Conservation (phyloP, 2,113 vertebrate genomes). For the Sardina pilchardus region DNA sequence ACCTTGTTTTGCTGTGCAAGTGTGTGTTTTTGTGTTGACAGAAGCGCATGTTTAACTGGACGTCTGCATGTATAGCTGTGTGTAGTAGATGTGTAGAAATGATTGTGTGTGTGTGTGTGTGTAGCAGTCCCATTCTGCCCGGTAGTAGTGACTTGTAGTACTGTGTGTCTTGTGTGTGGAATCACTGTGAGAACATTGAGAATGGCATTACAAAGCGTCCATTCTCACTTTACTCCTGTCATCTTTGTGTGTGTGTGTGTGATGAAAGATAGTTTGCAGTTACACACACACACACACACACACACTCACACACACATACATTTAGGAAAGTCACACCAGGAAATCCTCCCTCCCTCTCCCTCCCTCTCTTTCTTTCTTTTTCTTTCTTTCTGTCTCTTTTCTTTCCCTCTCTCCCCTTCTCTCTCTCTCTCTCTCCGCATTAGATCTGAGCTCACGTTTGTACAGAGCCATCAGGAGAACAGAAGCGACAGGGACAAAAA, state of each 20-base stretch:
- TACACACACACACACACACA: conserved; percentile 2
- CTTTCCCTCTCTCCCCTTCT: background rate
- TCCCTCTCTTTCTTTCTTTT: background rate
- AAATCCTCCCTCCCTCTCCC: background rate
- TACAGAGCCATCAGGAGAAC: background rate
- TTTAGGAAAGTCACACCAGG: background rate
- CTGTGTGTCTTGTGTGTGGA: background rate
- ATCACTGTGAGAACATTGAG: background rate
- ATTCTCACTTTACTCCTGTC: background rate
- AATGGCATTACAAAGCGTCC: background rate
- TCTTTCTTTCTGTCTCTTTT: background rate
- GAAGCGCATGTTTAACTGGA: background rate
- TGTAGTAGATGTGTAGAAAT: background rate
- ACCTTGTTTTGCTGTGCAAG: background rate
- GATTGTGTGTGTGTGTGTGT: background rate
- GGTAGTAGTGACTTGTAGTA: background rate
- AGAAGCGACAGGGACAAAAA: background rate
- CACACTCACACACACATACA: background rate
- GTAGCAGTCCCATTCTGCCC: background rate
- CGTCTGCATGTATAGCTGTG: background rate
- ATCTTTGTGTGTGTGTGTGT: background rate
- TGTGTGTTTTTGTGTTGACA: background rate
- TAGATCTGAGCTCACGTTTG: background rate
- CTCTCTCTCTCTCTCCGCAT: background rate
- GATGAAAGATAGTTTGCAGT: background rate